Conservation (phyloP, 1,140 invertebrate genomes). For the Agrilus planipennis region DNA sequence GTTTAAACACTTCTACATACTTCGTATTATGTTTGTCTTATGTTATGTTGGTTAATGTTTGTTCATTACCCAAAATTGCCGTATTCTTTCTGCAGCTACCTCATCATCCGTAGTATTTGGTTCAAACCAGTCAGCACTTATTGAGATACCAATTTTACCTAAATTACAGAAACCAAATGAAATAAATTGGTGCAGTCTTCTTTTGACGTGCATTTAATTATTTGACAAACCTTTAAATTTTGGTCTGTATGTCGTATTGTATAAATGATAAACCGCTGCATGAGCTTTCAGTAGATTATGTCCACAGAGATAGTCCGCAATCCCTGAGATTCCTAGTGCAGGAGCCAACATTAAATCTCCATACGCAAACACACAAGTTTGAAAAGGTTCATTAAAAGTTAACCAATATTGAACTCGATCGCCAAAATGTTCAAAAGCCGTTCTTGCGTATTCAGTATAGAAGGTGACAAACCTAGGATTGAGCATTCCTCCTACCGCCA, state of each 20-base stretch:
- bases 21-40: too few species aligned
- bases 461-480: constrained; percentile 23
- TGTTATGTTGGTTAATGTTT: too few species aligned
- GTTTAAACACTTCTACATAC: too few species aligned
- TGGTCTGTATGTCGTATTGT: constrained; percentile 33
- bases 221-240: constrained; percentile 34
- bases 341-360: constrained; percentile 11
- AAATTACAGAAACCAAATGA: too few species aligned
- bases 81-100: too few species aligned
- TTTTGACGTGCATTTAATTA: too few species aligned
- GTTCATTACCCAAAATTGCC: too few species aligned
- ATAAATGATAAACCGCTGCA: constrained; percentile 39
- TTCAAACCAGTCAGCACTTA: too few species aligned
- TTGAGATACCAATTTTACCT: too few species aligned
- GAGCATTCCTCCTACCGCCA: constrained; percentile 25
- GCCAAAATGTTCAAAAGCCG: constrained; percentile 12
- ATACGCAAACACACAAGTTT: constrained; percentile 15
- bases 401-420: constrained; percentile 35
- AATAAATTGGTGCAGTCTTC: too few species aligned
- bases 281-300: constrained; percentile 40
- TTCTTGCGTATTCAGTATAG: constrained; percentile 25
- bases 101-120: too few species aligned
- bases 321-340: constrained; percentile 35
- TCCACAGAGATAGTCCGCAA: constrained; percentile 39
- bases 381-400: constrained; percentile 30